Percentiles rank a stretch among this genome's conserved stretches.
Evolutionary conservation across 2,888 invertebrate genomes (phyloP).

Genomic region (Lypha dubia): DNA sequence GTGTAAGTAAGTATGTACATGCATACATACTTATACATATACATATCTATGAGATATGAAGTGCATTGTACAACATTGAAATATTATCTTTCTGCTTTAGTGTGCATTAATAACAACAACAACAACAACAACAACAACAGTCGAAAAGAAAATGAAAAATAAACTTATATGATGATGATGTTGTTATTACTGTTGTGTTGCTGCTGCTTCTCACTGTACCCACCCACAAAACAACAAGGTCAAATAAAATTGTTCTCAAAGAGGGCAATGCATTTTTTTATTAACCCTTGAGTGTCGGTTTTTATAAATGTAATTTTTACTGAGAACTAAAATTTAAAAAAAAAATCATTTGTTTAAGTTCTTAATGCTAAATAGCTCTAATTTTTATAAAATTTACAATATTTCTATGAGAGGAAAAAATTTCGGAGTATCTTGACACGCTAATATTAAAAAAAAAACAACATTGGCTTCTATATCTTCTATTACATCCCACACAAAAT

Average conservation of each 20-base stretch:
- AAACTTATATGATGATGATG: slow-evolving; percentile 22
- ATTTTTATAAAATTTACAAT: too few species aligned
- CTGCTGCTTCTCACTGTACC: slow-evolving; percentile 33
- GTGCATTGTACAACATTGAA: slow-evolving; percentile 69
- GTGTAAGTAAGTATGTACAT: neutral
- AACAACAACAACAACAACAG: slow-evolving; percentile 21
- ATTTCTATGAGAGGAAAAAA: too few species aligned
- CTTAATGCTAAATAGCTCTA: too few species aligned
- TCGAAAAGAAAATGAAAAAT: slow-evolving; percentile 23
- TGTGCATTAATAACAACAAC: too few species aligned
- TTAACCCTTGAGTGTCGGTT: slow-evolving; percentile 32
- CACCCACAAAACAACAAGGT: slow-evolving; percentile 62
- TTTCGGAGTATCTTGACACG: too few species aligned
- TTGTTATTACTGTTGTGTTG: slow-evolving; percentile 2
- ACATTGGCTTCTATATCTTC: too few species aligned
- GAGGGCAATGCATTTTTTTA: neutral
- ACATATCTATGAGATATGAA: slow-evolving; percentile 46
- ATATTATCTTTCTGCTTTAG: slow-evolving; percentile 46
- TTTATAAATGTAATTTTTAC: neutral
- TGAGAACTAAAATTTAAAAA: too few species aligned
- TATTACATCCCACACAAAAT: too few species aligned
- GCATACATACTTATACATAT: neutral
- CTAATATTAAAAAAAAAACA: too few species aligned
- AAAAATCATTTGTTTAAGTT: too few species aligned
- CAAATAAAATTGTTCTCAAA: slow-evolving; percentile 24